These are phyloP conservation scores for Drosophila mercatorum DNA, from an alignment of 2,888 invertebrate genomes.

Conservation along the genomic window DNA sequence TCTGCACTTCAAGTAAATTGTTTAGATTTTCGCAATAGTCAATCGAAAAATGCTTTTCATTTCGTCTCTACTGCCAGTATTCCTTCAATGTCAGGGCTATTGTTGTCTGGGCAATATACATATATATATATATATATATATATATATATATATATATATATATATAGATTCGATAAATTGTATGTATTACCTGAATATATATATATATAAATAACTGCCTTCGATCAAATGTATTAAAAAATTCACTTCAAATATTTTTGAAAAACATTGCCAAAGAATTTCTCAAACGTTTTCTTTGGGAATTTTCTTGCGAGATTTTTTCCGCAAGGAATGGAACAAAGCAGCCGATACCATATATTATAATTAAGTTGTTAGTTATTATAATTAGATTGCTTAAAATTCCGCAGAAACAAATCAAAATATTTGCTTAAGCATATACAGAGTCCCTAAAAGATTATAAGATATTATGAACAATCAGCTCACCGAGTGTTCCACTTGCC, in stretches of 20 bases:
- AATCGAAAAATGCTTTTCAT: slow-evolving; percentile 17
- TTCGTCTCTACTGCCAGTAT: slow-evolving; percentile 17
- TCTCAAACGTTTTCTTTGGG: slow-evolving; percentile 9
- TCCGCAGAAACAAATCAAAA: not conserved
- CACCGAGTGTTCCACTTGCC: not conserved
- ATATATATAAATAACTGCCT: slow-evolving; percentile 11
- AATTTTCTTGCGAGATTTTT: slow-evolving; percentile 4
- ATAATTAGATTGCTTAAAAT: slow-evolving; percentile 3
- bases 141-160: not conserved
- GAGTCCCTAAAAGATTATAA: not conserved
- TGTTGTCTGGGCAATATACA: slow-evolving; percentile 18
- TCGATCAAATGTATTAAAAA: slow-evolving; percentile 38
- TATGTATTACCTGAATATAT: no score
- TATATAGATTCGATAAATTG: no score
- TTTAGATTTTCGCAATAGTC: slow-evolving; percentile 37
- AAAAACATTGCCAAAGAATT: slow-evolving; percentile 36
- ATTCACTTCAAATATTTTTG: slow-evolving; percentile 35
- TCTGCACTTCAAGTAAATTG: slow-evolving; percentile 30
- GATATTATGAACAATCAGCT: not conserved
- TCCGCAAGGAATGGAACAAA: not conserved
- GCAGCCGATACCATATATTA: not conserved
- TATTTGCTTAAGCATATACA: not conserved
- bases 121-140: slow-evolving; percentile 5
- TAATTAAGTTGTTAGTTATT: not conserved
- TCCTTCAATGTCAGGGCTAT: slow-evolving; percentile 61